phyloP scores from a whole-genome alignment of 2,888 invertebrate species.

The Trissolcus japonicus region DNA sequence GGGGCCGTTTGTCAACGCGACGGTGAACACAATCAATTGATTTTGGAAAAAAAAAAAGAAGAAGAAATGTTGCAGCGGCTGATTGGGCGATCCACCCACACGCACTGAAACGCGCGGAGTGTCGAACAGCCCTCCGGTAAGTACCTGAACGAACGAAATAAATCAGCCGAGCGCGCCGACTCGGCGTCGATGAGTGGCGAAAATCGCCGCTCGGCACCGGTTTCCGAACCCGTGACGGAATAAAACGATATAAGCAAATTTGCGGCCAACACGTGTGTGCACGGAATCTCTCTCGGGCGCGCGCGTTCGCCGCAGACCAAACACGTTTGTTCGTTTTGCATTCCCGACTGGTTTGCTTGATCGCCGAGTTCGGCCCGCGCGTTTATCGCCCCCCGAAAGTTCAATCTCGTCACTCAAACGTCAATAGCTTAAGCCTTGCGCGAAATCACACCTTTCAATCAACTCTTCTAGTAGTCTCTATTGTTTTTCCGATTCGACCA shows the following conservation, averaged over 20 bases:
- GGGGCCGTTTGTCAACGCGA: background rate
- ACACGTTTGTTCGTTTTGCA: conserved; percentile 35
- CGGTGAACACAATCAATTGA: background rate
- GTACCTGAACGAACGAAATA: conserved; percentile 18
- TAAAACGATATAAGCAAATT: conserved; percentile 41
- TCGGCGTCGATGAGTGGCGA: conserved; percentile 31
- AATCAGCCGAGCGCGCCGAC: conserved; percentile 30
- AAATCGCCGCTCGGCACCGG: conserved; percentile 31
- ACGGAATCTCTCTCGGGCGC: conserved; percentile 10
- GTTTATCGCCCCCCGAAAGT: conserved; percentile 35
- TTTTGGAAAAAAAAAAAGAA: too few relatives aligned
- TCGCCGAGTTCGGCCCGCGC: conserved; percentile 22
- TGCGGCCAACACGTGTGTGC: conserved; percentile 30
- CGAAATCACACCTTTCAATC: conserved; percentile 57
- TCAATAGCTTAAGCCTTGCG: conserved; percentile 60
- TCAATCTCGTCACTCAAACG: conserved; percentile 64
- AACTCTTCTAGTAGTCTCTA: conserved; percentile 18
- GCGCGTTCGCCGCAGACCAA: conserved; percentile 20
- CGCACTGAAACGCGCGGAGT: conserved; percentile 23
- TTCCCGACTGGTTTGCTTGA: conserved; percentile 38
- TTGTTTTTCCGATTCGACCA: background rate
- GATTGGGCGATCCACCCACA: conserved; percentile 24
- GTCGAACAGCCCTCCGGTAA: conserved; percentile 13
- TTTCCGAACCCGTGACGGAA: conserved; percentile 11
- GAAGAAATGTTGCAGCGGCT: conserved; percentile 9